Base-by-base conservation (phyloP, 1,140 invertebrate genomes). In the Charaxes varanes region DNA sequence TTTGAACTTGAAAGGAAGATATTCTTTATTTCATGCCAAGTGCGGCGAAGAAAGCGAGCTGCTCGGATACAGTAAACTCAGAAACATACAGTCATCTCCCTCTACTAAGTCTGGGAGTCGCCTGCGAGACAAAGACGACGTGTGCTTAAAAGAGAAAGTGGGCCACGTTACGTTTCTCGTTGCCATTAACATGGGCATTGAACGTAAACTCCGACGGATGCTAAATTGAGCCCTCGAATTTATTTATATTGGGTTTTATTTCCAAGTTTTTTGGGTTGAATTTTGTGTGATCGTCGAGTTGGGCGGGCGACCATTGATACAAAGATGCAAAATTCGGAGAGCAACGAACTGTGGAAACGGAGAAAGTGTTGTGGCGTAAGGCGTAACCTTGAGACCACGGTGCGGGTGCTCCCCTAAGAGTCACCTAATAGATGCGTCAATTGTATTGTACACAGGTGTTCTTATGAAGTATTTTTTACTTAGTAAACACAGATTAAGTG, bases 71-170 rank as follows among this genome's bases (percentile, higher is more conserved):
- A 46, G 41, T 44, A 72, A 35, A 54, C 54, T 65, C 54, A 64
- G 34, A 61, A 55, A 63, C 18, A 41, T 76, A 65, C 47, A 40
- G 58, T 67, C 66, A 62, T 77, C 76, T 78, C 73, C 38, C 63
- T 80, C 63, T 48, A 31, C 23, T 56, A 33, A 52, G 37, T 48
- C 35, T 37, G 36, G 42, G 41, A 19, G 42, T 28, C 28, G 41
- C 53, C 57, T 45, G 56, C 48, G 44, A 60, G 68, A 80, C 56
- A 68, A 73, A 78, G 78, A 83, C 66, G 42, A 53, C 52, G 60
- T 66, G 57, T 61, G 68, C 62, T 80, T 78, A 83, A 82, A 80
- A 83, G 78, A 83, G 78, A 83, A 83, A 83, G 78, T 79, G 78
- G 76, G 78, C 73, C 71, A 76, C 63, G 71, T 73, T 78, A 78